Percentiles rank a stretch among this genome's conserved stretches.
phyloP scores from a whole-genome alignment of 2,113 vertebrate genomes.

The Cyprinodon brontotheroides region DNA sequence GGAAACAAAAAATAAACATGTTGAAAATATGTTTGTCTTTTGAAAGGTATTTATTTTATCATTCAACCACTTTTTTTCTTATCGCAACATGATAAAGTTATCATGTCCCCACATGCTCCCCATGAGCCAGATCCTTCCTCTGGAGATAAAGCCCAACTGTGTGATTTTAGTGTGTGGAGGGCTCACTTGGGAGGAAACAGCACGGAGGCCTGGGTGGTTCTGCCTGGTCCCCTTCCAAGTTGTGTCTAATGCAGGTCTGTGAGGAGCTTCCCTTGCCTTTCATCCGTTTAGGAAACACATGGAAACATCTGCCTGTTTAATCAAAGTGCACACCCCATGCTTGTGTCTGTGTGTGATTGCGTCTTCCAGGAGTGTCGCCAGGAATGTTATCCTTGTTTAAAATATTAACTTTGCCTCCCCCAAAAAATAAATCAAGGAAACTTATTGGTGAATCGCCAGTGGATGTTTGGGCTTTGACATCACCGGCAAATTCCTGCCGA shows the following conservation, averaged over 20 bases:
- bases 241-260: slow-evolving; percentile 59
- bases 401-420: slow-evolving; percentile 52
- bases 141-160: slow-evolving; percentile 66
- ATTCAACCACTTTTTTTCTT: slow-evolving; percentile 37
- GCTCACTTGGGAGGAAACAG: slow-evolving; percentile 52
- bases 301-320: slow-evolving; percentile 70
- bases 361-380: slow-evolving; percentile 53
- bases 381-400: slow-evolving; percentile 70
- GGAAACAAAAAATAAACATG: slow-evolving; percentile 8
- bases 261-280: slow-evolving; percentile 68
- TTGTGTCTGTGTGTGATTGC: slow-evolving; percentile 18
- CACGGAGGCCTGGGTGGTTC: slow-evolving; percentile 58
- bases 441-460: slow-evolving; percentile 51
- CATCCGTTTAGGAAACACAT: slow-evolving; percentile 83
- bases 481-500: slow-evolving; percentile 56
- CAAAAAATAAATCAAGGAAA: slow-evolving; percentile 69
- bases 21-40: slow-evolving; percentile 24
- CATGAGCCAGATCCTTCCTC: slow-evolving; percentile 65
- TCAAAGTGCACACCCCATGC: slow-evolving; percentile 28
- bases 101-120: slow-evolving; percentile 50
- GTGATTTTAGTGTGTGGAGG: slow-evolving; percentile 41
- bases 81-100: slow-evolving; percentile 53
- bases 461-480: slow-evolving; percentile 70
- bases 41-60: slow-evolving; percentile 27
- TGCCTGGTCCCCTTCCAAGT: slow-evolving; percentile 67